These are phyloP conservation scores for Eristalis arbustorum DNA, from an alignment of 2,888 invertebrate species.

Conservation along the genomic window DNA sequence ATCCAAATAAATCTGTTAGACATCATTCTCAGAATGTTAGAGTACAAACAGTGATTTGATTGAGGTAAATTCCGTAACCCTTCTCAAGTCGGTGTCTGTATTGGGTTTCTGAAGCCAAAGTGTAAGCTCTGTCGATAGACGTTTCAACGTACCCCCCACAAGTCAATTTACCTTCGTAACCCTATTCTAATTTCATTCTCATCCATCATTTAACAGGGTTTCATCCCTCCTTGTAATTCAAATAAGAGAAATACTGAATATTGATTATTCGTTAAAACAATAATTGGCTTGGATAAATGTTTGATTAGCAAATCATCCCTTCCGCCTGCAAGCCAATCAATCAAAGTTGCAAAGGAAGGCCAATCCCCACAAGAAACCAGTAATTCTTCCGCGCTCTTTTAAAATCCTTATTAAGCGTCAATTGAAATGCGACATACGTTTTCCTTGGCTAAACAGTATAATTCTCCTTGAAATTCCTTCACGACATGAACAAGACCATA, in stretches of 20 bases:
- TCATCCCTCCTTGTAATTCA: not conserved
- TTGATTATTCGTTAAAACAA: conserved; percentile 13
- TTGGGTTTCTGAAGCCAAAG: not conserved
- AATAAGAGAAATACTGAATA: not conserved
- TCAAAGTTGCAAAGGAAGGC: not conserved
- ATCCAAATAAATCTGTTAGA: not conserved
- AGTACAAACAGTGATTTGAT: not conserved
- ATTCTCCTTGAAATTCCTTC: conserved; percentile 58
- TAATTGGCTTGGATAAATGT: conserved; percentile 27
- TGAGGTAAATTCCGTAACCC: not conserved
- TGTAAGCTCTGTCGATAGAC: not conserved
- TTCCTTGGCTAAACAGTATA: conserved; percentile 33
- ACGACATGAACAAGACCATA: conserved; percentile 21
- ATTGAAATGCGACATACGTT: conserved; percentile 71
- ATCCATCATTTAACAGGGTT: not conserved
- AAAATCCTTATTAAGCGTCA: conserved; percentile 59
- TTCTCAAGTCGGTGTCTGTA: not conserved
- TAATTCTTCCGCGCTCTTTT: not conserved
- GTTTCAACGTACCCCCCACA: not conserved
- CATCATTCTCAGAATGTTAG: not conserved
- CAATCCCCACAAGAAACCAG: not conserved
- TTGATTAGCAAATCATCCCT: conserved; percentile 30
- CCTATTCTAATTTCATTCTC: not conserved
- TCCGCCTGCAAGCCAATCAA: conserved; percentile 35
- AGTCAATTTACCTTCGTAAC: not conserved